phyloP scores from a whole-genome alignment of 2,113 vertebrate species.

The Thalassarche chlororhynchos region DNA sequence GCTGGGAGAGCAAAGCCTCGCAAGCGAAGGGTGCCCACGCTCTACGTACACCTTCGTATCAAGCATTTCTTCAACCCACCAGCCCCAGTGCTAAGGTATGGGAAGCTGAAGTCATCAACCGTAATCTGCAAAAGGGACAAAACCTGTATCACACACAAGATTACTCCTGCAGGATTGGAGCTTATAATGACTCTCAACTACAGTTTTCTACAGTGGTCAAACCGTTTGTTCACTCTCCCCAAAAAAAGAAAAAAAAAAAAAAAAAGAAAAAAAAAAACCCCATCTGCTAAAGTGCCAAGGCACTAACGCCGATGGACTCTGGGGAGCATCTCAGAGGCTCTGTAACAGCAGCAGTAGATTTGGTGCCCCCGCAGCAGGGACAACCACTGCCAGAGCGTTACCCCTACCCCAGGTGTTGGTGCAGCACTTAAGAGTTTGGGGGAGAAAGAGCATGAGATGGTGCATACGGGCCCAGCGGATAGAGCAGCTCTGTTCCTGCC shows the following conservation, averaged over 20 bases:
- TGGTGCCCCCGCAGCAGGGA: too few species aligned
- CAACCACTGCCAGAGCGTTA: not conserved
- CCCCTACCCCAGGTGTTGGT: too few species aligned
- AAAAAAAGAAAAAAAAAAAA: not conserved
- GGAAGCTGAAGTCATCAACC: not conserved
- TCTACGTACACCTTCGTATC: not conserved
- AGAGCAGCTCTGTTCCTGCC: not conserved
- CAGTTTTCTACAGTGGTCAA: not conserved
- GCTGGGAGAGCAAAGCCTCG: not conserved
- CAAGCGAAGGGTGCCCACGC: accelerated
- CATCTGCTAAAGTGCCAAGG: not conserved
- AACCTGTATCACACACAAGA: not conserved
- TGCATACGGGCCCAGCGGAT: not conserved
- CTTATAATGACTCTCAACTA: not conserved
- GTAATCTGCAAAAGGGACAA: not conserved
- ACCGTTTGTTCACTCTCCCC: not conserved
- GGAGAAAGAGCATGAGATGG: not conserved
- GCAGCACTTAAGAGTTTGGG: not conserved
- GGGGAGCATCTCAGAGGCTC: not conserved
- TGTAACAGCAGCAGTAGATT: not conserved
- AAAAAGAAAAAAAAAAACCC: not conserved
- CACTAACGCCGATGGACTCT: not conserved
- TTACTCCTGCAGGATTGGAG: not conserved
- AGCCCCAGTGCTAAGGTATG: not conserved
- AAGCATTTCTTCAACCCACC: not conserved